These are phyloP conservation scores for Nibea albiflora DNA, from an alignment of 2,113 vertebrate species.

Conservation along the genomic window DNA sequence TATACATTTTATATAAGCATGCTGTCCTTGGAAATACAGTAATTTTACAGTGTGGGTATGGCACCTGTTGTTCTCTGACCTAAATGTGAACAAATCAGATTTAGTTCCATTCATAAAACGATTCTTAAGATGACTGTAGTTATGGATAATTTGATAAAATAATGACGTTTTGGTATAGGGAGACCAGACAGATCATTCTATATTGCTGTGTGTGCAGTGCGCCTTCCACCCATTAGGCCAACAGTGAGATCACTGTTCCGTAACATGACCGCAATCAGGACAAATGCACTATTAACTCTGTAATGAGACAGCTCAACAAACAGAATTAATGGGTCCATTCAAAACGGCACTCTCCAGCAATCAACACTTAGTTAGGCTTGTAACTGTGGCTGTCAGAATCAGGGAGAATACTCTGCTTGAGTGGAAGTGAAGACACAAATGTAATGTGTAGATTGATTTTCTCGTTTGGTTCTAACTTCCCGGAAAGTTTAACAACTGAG, in stretches of 20 bases:
- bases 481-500: background rate
- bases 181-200: conserved; percentile 29
- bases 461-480: background rate
- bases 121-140: background rate
- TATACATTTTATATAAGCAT: background rate
- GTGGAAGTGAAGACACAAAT: conserved; percentile 14
- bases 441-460: background rate
- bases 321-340: conserved; percentile 74
- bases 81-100: background rate
- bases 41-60: background rate
- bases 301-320: conserved; percentile 82
- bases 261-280: conserved; percentile 75
- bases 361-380: conserved; percentile 63
- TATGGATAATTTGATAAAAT: background rate
- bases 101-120: background rate
- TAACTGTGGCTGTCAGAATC: conserved; percentile 47
- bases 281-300: conserved; percentile 78
- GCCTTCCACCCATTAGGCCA: conserved; percentile 57
- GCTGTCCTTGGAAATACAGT: background rate
- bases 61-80: background rate
- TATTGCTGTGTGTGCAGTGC: conserved; percentile 8
- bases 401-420: background rate
- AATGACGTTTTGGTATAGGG: conserved; percentile 1
- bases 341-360: conserved; percentile 57
- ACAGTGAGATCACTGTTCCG: conserved; percentile 68